Conservation (phyloP, 2,797 vertebrate species). For the Jordanella pulchra region DNA sequence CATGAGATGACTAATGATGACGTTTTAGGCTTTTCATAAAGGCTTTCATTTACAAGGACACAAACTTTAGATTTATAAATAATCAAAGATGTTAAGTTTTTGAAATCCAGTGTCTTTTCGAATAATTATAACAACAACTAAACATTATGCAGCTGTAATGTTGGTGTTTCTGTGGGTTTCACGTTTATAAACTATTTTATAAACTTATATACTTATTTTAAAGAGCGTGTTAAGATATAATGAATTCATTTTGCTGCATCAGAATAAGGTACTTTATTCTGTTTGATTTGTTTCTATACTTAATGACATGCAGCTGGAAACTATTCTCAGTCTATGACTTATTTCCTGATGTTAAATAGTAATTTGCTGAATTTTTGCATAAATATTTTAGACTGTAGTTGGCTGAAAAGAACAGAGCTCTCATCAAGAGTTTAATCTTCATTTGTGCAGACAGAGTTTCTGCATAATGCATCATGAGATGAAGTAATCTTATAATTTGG, state of each 20-base stretch:
- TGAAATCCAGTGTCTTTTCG: neutral
- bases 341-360: no score
- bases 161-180: neutral
- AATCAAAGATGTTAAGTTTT: neutral
- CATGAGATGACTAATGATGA: neutral
- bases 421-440: neutral
- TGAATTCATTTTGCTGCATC: no score
- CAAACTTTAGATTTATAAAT: neutral
- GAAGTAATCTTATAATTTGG: neutral
- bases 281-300: no score
- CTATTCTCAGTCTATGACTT: neutral
- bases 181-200: no score
- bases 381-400: neutral
- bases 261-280: no score
- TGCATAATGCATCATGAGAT: neutral
- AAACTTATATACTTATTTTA: no score
- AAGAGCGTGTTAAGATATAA: neutral
- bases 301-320: no score
- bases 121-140: neutral
- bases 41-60: conserved; percentile 2
- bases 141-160: neutral
- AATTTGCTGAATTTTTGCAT: neutral
- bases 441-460: neutral
- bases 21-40: neutral
- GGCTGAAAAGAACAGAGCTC: neutral